Percentiles rank a stretch among this genome's conserved stretches.
Evolutionary conservation across 2,113 vertebrate genomes (phyloP).

Genomic region (Glaucomys volans): DNA sequence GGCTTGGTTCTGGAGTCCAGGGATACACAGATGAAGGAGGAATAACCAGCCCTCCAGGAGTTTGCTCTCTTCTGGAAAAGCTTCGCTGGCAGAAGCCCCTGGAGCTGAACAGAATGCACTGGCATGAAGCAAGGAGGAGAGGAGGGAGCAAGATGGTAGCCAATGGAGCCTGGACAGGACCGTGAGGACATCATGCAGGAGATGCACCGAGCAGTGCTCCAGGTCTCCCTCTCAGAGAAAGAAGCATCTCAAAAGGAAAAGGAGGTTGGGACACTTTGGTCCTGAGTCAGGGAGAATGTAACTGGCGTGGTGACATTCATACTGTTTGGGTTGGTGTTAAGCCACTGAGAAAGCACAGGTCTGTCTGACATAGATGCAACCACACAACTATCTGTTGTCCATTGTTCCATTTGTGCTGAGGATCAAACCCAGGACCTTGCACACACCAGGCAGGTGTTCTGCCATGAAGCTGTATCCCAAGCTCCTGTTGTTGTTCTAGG

Average conservation of each 20-base stretch:
- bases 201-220: not conserved
- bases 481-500: not conserved
- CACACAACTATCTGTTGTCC: not conserved
- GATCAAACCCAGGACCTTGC: not conserved
- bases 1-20: not conserved
- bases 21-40: not conserved
- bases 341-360: not conserved
- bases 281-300: not conserved
- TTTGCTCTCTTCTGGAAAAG: not conserved
- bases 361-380: not conserved
- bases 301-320: not conserved
- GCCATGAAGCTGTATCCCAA: not conserved
- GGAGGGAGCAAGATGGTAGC: not conserved
- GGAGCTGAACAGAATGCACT: not conserved
- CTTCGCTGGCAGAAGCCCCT: not conserved
- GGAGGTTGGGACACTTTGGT: no score
- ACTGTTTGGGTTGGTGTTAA: not conserved
- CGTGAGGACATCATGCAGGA: not conserved
- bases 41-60: not conserved
- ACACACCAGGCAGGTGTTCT: not conserved
- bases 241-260: not conserved
- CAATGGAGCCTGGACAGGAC: accelerated
- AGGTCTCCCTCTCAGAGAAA: not conserved
- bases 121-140: not conserved
- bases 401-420: not conserved